These are phyloP conservation scores for Hyppa rectilinea DNA, from an alignment of 2,888 invertebrate species.

Conservation along the genomic window DNA sequence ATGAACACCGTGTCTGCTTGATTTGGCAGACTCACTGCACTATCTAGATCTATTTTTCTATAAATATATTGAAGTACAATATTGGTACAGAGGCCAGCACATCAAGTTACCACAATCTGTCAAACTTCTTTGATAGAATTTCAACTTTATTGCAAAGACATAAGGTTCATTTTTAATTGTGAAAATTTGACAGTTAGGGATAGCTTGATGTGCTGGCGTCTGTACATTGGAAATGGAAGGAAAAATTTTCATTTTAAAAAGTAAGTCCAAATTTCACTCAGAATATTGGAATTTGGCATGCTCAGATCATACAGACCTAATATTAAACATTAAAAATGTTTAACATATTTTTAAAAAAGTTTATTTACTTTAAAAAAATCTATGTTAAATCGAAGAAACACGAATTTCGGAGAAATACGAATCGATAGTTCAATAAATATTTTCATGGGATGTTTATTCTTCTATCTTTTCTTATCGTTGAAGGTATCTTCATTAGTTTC, in stretches of 20 bases:
- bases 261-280: too few relatives aligned
- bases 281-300: not conserved
- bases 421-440: not conserved
- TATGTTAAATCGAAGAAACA: too few relatives aligned
- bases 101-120: too few relatives aligned
- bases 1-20: not conserved
- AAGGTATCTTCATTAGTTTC: slow-evolving; percentile 3
- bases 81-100: too few relatives aligned
- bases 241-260: not conserved
- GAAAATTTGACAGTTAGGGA: too few relatives aligned
- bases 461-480: not conserved
- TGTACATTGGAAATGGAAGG: not conserved
- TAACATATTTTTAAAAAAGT: too few relatives aligned
- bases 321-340: too few relatives aligned
- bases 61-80: not conserved
- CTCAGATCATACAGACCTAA: not conserved
- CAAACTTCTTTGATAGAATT: too few relatives aligned
- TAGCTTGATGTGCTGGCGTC: too few relatives aligned
- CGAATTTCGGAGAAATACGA: not conserved
- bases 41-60: not conserved
- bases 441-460: not conserved
- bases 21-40: not conserved
- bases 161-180: too few relatives aligned
- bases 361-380: too few relatives aligned
- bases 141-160: too few relatives aligned